Base-by-base conservation (phyloP, 2,797 vertebrate genomes). In the Spinus olivaceus region DNA sequence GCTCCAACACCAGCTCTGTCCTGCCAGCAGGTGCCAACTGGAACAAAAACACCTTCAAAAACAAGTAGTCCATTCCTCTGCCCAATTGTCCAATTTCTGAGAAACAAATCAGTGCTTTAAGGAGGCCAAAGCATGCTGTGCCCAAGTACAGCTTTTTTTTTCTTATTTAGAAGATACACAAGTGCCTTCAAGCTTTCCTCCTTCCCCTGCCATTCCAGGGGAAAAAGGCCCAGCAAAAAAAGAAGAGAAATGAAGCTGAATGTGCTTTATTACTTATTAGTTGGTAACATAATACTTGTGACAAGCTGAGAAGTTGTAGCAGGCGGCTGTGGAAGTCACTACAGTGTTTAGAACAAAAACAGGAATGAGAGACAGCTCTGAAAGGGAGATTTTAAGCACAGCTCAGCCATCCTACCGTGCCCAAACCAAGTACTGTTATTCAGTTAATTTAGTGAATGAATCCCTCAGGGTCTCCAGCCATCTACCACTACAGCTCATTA, bases 401-500 rank as follows among this genome's bases (percentile, higher is more conserved):
- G 98, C 98, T 98, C 97, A 97, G 95, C 98, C 98, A 98, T 98
- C 97, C 97, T 97, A 95, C 97, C 94, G 15, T 98, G 98, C 96
- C 98, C 97, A 98, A 98, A 98, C 97, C 98, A 97, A 98, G 98
- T 96, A 98, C 97, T 98, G 98, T 98, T 98, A 98, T 97, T 96
- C 97, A 97, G 97, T 98, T 98, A 98, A 98, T 98, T 98, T 97
- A 96, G 96, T 87, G 95, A 98, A 97, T 91, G 97, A 98, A 98
- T 98, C 98, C 98, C 98, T 98, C 91, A 94, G 98, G 98, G 97
- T 98, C 95, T 96, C 97, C 95, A 97, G 98, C 98, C 98, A 98
- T 98, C 98, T 97, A 97, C 98, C 97, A 97, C 97, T 97, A 97
- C 97, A 98, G 98, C 98, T 99, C 99, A 98, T 99, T 99, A 99